Conservation (phyloP, 2,113 vertebrate genomes). For the Stigmatopora argus region DNA sequence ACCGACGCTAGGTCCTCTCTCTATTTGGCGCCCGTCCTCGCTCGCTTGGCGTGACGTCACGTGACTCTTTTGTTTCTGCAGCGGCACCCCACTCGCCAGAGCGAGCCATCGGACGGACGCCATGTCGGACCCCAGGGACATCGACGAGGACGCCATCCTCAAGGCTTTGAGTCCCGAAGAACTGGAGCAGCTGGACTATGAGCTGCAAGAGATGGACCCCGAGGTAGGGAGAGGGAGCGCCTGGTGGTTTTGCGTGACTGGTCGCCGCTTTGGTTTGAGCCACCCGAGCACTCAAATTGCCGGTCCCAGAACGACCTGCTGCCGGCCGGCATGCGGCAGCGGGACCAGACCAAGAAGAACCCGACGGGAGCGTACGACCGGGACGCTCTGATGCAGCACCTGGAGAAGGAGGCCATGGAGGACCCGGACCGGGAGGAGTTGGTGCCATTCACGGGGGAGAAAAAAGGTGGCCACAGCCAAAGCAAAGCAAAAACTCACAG, state of each 20-base stretch:
- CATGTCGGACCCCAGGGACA: slow-evolving; percentile 87
- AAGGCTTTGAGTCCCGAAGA: slow-evolving; percentile 81
- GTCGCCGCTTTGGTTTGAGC: too few relatives aligned
- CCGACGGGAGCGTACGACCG: slow-evolving; percentile 82
- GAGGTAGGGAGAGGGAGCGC: slow-evolving; percentile 70
- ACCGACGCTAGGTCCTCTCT: background rate
- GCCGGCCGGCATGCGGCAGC: slow-evolving; percentile 84
- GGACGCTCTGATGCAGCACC: slow-evolving; percentile 81
- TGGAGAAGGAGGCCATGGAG: slow-evolving; percentile 86
- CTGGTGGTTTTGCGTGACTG: too few relatives aligned
- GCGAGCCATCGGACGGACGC: slow-evolving; percentile 20
- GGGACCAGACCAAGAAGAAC: slow-evolving; percentile 89
- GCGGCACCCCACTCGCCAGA: background rate
- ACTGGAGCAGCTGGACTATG: slow-evolving; percentile 81
- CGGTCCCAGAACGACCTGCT: slow-evolving; percentile 82
- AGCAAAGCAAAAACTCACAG: too few relatives aligned
- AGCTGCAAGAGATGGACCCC: slow-evolving; percentile 93
- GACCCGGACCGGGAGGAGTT: slow-evolving; percentile 79
- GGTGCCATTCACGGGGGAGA: slow-evolving; percentile 89
- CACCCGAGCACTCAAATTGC: too few relatives aligned
- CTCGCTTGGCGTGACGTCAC: background rate
- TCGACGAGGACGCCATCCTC: slow-evolving; percentile 93
- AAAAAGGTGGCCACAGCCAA: slow-evolving; percentile 73
- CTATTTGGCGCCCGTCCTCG: slow-evolving; percentile 11
- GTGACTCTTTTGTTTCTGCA: background rate